phyloP scores from a whole-genome alignment of 2,888 invertebrate genomes.

The Creontiades dilutus region DNA sequence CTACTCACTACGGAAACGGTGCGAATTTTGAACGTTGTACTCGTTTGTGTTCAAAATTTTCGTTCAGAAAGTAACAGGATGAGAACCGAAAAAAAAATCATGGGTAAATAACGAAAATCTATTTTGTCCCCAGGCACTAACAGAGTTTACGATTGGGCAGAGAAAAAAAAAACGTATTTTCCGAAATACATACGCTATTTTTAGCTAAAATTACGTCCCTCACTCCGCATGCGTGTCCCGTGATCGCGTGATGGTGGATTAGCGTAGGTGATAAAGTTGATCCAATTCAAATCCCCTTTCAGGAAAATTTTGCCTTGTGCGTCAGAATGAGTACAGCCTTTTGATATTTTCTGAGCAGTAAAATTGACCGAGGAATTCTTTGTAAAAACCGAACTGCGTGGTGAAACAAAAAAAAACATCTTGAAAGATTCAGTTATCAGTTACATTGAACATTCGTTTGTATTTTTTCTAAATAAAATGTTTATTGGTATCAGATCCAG shows the following conservation, averaged over 20 bases:
- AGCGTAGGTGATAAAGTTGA: slow-evolving; percentile 13
- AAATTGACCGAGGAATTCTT: too few relatives aligned
- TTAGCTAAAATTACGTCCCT: slow-evolving; percentile 23
- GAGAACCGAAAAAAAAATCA: neutral
- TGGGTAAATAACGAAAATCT: neutral
- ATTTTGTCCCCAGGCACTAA: slow-evolving; percentile 7
- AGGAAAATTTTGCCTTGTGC: neutral
- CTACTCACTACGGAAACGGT: slow-evolving; percentile 1
- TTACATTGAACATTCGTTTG: too few relatives aligned
- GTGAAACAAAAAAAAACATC: too few relatives aligned
- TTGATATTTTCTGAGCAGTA: too few relatives aligned
- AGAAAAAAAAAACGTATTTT: neutral
- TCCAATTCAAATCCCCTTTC: neutral
- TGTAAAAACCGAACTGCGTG: too few relatives aligned
- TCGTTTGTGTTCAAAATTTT: neutral
- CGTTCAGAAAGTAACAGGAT: neutral
- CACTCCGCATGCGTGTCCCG: slow-evolving; percentile 60
- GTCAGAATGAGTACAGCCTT: neutral
- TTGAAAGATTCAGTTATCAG: too few relatives aligned
- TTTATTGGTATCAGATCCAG: too few relatives aligned
- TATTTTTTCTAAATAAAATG: too few relatives aligned
- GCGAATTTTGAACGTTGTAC: neutral
- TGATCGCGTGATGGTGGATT: slow-evolving; percentile 61
- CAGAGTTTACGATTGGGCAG: neutral
- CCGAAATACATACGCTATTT: slow-evolving; percentile 6